phyloP scores from a whole-genome alignment of 2,888 invertebrate species.

The Apodemia duryi region DNA sequence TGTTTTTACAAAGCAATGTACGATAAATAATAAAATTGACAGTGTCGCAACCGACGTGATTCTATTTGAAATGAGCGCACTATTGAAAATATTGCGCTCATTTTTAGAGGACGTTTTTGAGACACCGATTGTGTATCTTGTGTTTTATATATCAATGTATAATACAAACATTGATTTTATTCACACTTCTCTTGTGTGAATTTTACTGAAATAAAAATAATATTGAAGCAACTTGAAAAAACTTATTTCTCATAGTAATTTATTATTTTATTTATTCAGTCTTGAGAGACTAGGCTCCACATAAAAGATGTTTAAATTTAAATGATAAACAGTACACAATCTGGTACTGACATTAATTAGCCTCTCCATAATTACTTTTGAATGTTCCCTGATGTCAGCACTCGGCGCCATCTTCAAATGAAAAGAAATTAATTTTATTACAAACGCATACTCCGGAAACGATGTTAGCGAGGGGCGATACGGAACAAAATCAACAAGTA shows the following conservation, averaged over 20 bases:
- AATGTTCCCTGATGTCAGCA: constrained; percentile 23
- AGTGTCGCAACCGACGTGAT: too few relatives aligned
- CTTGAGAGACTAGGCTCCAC: background rate
- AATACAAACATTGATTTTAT: too few relatives aligned
- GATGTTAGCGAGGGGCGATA: constrained; percentile 52
- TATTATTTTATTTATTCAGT: background rate
- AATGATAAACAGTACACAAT: constrained; percentile 7
- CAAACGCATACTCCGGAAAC: constrained; percentile 51
- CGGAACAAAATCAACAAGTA: constrained; percentile 68
- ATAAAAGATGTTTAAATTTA: background rate
- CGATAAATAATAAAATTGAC: too few relatives aligned
- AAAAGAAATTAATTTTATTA: constrained; percentile 35
- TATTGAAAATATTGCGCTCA: too few relatives aligned
- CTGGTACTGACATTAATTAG: constrained; percentile 13
- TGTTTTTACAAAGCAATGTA: too few relatives aligned
- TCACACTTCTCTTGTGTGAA: too few relatives aligned
- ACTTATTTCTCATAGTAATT: background rate
- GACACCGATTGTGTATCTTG: too few relatives aligned
- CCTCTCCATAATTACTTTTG: constrained; percentile 12
- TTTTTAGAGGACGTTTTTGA: too few relatives aligned
- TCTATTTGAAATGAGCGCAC: too few relatives aligned
- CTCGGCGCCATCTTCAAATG: constrained; percentile 22
- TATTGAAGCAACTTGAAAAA: too few relatives aligned
- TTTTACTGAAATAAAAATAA: too few relatives aligned
- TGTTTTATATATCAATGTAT: too few relatives aligned